Conservation (phyloP, 2,113 vertebrate species). For the Anolis carolinensis region DNA sequence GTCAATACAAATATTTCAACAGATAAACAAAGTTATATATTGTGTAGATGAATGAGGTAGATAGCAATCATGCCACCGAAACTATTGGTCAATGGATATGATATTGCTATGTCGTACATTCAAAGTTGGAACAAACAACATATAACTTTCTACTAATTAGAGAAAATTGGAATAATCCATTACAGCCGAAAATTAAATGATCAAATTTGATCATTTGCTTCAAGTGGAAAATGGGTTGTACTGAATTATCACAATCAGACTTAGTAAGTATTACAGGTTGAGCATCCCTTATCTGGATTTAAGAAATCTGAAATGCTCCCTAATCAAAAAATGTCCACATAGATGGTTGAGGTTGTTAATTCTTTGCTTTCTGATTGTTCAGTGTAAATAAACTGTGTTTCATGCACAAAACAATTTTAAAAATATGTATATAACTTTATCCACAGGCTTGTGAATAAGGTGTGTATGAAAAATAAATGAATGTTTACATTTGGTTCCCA, state of each 20-base stretch:
- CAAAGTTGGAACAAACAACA: neutral
- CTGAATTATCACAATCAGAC: neutral
- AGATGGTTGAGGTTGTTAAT: no score
- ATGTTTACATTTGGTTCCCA: no score
- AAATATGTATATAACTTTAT: no score
- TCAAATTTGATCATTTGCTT: neutral
- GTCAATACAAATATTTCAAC: neutral
- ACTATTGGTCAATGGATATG: neutral
- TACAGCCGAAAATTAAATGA: neutral
- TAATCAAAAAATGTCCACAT: no score
- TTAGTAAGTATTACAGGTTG: neutral
- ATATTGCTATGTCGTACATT: neutral
- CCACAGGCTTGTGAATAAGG: no score
- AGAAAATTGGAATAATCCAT: neutral
- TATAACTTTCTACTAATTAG: neutral
- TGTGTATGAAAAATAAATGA: no score
- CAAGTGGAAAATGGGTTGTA: neutral
- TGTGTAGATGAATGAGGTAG: fast-evolving
- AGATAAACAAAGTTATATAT: neutral
- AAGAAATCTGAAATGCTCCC: no score
- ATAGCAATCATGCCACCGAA: neutral
- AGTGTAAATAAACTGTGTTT: no score
- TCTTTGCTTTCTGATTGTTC: no score
- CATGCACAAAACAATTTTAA: no score
- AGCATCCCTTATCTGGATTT: no score